Base-by-base conservation (phyloP, 2,888 invertebrate species). In the Cryptophagus acutangulus region DNA sequence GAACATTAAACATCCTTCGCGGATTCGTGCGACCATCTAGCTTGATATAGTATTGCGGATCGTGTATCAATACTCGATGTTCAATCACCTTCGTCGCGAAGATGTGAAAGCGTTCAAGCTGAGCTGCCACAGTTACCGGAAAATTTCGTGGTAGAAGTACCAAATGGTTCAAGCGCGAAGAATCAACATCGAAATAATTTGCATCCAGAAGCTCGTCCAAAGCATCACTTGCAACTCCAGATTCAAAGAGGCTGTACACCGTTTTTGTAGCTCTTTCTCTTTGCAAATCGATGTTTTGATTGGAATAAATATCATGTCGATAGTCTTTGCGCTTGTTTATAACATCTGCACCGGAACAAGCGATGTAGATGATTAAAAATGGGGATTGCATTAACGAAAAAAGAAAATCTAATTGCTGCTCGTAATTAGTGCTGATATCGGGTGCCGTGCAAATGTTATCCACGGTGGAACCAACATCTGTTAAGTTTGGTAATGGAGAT, bases 41-140 rank as follows among this genome's bases (percentile, higher is more conserved):
- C 63, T 75, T 76, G 17, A 82, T 67, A 26, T 78, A 67, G 55
- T 67, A 65, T 51, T 76, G 73, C 1, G 77, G 74, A 54, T 78
- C 67, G 57, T 73, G 76, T 13, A 71, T 63, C 37, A 75, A 59
- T 24, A 80, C 57, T 59, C 73, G 69, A 25, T 70, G 69, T 53
- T 79, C 73, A 25, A 81, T 66, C 41, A 62, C 64, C 4, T 73
- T 66, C 18, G 70, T 57, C 2, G 74, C 66, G 35, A 67, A 58
- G 9, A 62, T 56, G 54, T 70, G 71, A 44, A 74, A 80, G 46
- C 71, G 67, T 52, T 76, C 74, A 35, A 78, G 59, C 53, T 78
- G 75, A 3, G 67, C 55, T 17, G 62, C 54, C 13, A 75, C 66
- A 52, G 72, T 71, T 1, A 61, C 59, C 36, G 62, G 59, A 52